phyloP scores from a whole-genome alignment of 2,888 invertebrate genomes.

The Drosophila antonietae region DNA sequence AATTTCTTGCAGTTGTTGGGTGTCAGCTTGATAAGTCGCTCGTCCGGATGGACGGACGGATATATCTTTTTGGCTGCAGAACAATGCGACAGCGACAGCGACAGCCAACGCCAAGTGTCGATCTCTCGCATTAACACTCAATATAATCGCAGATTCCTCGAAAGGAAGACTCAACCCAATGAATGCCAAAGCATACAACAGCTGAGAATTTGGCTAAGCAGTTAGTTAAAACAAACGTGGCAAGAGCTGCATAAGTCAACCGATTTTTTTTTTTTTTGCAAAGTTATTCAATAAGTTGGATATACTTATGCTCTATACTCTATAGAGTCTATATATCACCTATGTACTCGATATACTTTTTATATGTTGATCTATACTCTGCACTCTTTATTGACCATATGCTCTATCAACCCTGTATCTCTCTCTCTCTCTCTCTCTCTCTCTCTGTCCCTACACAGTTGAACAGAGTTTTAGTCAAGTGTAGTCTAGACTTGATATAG shows the following conservation, averaged over 20 bases:
- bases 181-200: neutral
- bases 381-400: neutral
- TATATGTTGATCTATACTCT: neutral
- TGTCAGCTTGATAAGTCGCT: slow-evolving; percentile 83
- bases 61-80: slow-evolving; percentile 38
- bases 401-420: neutral
- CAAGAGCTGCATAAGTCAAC: neutral
- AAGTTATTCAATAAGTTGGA: neutral
- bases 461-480: neutral
- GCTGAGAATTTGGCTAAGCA: neutral
- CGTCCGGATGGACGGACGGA: slow-evolving; percentile 21
- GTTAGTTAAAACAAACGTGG: neutral
- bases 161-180: neutral
- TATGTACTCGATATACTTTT: neutral
- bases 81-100: slow-evolving; percentile 64
- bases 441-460: neutral
- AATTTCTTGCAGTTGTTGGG: slow-evolving; percentile 83
- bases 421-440: neutral
- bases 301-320: neutral
- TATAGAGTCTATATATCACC: neutral
- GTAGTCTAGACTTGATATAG: neutral
- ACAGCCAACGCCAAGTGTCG: slow-evolving; percentile 26
- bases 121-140: slow-evolving; percentile 56
- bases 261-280: no score
- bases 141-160: slow-evolving; percentile 14